Evolutionary conservation across 2,797 vertebrate genomes (phyloP).

Genomic region (Anniella stebbinsi): DNA sequence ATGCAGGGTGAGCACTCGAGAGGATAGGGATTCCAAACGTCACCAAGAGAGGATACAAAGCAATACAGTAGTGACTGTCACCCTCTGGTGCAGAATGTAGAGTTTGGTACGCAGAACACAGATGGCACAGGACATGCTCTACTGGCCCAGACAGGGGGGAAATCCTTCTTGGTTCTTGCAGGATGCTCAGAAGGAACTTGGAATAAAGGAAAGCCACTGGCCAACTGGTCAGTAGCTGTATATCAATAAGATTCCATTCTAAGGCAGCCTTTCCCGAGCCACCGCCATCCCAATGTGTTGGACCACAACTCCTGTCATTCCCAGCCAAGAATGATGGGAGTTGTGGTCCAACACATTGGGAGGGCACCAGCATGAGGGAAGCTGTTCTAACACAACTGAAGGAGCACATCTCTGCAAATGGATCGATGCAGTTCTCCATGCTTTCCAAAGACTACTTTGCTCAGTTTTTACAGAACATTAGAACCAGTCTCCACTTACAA

Average conservation of each 20-base stretch:
- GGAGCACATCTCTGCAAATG: not conserved
- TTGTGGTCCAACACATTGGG: too few relatives aligned
- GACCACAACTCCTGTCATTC: too few relatives aligned
- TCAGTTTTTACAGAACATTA: not conserved
- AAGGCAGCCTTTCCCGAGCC: too few relatives aligned
- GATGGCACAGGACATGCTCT: not conserved
- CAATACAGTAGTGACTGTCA: not conserved
- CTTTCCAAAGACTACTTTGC: not conserved
- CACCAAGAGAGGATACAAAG: not conserved
- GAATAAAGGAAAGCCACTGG: not conserved
- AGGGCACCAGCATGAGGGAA: too few relatives aligned
- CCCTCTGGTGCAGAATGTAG: not conserved
- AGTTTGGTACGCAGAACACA: not conserved
- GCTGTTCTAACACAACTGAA: not conserved
- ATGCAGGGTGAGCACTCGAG: not conserved
- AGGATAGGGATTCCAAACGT: not conserved
- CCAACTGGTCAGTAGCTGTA: not conserved
- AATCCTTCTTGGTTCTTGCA: not conserved
- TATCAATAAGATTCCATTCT: not conserved
- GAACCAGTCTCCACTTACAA: not conserved
- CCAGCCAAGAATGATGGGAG: too few relatives aligned
- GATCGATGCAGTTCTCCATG: not conserved
- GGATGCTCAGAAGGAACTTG: not conserved
- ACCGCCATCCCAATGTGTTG: too few relatives aligned
- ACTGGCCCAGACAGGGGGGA: not conserved